Evolutionary conservation across 2,797 vertebrate genomes (phyloP), one percentile per base, ranked within the genome.

Genomic region (Ptychobarbus kaznakovi): DNA sequence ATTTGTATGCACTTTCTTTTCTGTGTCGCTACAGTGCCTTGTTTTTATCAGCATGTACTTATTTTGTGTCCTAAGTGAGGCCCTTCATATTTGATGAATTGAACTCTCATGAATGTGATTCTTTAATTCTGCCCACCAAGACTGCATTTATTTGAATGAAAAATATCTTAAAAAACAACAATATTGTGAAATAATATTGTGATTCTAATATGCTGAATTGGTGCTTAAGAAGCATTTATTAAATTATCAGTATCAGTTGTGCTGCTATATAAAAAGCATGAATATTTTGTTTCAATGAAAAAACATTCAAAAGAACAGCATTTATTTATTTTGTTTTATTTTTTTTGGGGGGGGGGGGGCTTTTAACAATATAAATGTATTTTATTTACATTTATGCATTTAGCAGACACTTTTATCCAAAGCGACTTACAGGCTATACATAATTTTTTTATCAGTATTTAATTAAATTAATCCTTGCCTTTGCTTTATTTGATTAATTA

Each of bases 1-100:
- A 65, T 82, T 73, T 42, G 42, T 61, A 82, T 70, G 44, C 68
- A 32, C 38, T 66, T 28, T 80, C 10, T 11, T 75, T 77, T 69
- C n/a, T 44, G 49, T 32, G 13, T 69, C 49, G 32, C 35, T 35
- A 6, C 18, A 84, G 22, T 42, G 3, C 0, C 35, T 78, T 44
- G 51, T 73, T 83, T 77, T 66, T 68, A 68, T 84, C 12, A 46
- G 32, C 65, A 20, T 44, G n/a, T 40, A 22, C 25, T n/a, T 58
- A 58, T n/a, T 58, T 3, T 10, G 28, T 20, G 40, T 77, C 15
- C 20, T 10, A 8, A 32, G 63, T 16, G 28, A 53, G 46, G 22
- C 5, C 2, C 11, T 6, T 15, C 65, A 56, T 72, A 70, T 58
- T 72, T 58, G 44, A 32, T 32, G 44, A 32, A 9, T 8, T 49